Evolutionary conservation across 2,888 invertebrate genomes (phyloP).

Genomic region (Ophraella communa): DNA sequence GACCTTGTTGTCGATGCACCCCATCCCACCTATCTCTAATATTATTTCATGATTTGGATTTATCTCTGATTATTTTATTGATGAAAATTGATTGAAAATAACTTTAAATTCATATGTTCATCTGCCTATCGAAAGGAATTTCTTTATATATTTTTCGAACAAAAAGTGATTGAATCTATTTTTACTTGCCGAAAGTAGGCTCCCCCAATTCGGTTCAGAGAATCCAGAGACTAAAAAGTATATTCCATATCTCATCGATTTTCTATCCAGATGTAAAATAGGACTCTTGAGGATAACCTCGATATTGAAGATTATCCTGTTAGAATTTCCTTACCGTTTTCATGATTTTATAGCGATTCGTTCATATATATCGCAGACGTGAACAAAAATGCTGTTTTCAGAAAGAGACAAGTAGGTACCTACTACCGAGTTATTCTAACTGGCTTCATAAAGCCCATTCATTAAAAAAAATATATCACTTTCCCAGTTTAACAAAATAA

Average conservation of each 20-base stretch:
- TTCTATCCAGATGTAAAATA: conserved; percentile 27
- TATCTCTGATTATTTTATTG: not conserved
- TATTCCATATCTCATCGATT: conserved; percentile 29
- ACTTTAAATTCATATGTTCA: not conserved
- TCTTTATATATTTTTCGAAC: conserved; percentile 5
- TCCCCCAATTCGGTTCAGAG: conserved; percentile 12
- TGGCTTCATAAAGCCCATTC: no score
- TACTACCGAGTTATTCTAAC: not conserved
- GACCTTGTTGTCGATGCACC: no score
- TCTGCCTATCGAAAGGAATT: not conserved
- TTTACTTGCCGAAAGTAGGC: not conserved
- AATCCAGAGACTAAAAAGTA: conserved; percentile 24
- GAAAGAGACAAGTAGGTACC: conserved; percentile 17
- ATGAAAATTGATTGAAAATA: not conserved
- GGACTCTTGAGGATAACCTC: conserved; percentile 30
- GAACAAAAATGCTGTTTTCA: conserved; percentile 1
- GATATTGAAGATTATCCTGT: conserved; percentile 30
- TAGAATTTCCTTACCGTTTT: conserved; percentile 28
- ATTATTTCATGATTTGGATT: no score
- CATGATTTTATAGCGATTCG: conserved; percentile 20
- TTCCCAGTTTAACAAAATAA: no score
- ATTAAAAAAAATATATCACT: no score
- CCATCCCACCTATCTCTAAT: no score
- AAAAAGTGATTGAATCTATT: conserved; percentile 17
- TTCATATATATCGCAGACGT: conserved; percentile 11